These are phyloP conservation scores for Acropternis orthonyx DNA, from an alignment of 2,797 vertebrate genomes.

Conservation along the genomic window DNA sequence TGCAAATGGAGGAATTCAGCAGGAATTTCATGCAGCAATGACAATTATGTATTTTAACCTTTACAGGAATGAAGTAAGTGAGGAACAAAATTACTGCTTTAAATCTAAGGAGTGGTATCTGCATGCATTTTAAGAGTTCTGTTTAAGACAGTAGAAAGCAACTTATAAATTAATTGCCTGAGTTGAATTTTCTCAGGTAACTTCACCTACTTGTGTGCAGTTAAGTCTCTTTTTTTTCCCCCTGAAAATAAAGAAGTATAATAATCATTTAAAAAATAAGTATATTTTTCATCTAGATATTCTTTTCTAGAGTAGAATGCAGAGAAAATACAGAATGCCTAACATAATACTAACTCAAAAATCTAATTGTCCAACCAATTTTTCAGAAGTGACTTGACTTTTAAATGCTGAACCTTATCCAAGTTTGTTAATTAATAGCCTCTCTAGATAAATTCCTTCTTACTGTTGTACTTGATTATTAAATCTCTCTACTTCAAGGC, in stretches of 20 bases:
- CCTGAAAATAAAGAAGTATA: background rate
- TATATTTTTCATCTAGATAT: background rate
- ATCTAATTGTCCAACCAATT: slow-evolving; percentile 46
- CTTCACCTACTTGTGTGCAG: background rate
- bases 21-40: background rate
- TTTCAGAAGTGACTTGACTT: slow-evolving; percentile 63
- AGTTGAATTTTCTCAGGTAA: background rate
- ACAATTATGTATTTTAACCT: background rate
- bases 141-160: background rate
- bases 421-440: slow-evolving; percentile 79
- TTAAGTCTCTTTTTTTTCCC: background rate
- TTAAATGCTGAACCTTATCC: slow-evolving; percentile 72
- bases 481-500: slow-evolving; percentile 75
- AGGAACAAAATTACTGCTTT: background rate
- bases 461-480: slow-evolving; percentile 74
- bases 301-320: background rate
- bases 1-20: background rate
- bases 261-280: background rate
- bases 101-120: background rate
- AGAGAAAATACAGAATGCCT: slow-evolving; percentile 11
- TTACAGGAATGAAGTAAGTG: background rate
- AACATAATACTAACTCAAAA: slow-evolving; percentile 41
- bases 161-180: background rate
- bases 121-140: background rate
- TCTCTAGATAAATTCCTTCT: slow-evolving; percentile 77